Conservation (phyloP, 2,797 vertebrate species). For the Babyrousa celebensis region DNA sequence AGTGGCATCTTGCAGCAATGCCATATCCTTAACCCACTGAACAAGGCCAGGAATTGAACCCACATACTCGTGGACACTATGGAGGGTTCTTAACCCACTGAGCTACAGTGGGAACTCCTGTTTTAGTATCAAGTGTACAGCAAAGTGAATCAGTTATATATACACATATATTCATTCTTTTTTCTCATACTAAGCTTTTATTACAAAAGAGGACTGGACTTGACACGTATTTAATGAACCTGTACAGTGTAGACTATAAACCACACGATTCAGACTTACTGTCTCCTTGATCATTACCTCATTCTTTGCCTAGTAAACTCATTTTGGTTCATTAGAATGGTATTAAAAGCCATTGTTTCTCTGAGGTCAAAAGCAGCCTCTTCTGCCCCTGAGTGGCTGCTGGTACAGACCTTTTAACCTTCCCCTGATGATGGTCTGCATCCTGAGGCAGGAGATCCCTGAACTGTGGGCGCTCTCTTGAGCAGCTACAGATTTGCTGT, state of each 20-base stretch:
- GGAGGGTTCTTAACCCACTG: too few relatives aligned
- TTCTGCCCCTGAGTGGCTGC: background rate
- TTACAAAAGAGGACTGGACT: background rate
- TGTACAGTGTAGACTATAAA: background rate
- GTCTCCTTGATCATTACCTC: background rate
- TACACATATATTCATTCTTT: too few relatives aligned
- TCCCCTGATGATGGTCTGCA: background rate
- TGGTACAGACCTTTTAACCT: slow-evolving; percentile 50
- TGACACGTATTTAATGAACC: background rate
- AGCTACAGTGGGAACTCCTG: too few relatives aligned
- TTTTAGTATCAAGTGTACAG: too few relatives aligned
- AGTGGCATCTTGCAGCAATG: too few relatives aligned
- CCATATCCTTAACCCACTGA: too few relatives aligned
- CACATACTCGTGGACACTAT: too few relatives aligned
- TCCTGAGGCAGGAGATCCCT: slow-evolving; percentile 69
- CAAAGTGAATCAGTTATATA: too few relatives aligned
- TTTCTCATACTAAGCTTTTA: background rate
- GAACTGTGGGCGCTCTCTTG: slow-evolving; percentile 67
- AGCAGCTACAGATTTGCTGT: slow-evolving; percentile 77
- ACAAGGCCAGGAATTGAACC: too few relatives aligned
- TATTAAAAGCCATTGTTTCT: background rate
- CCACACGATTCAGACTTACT: background rate
- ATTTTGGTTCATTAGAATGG: background rate
- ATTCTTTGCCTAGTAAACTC: background rate
- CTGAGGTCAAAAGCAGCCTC: background rate